phyloP scores from a whole-genome alignment of 2,888 invertebrate species.

The Ochropleura leucogaster region DNA sequence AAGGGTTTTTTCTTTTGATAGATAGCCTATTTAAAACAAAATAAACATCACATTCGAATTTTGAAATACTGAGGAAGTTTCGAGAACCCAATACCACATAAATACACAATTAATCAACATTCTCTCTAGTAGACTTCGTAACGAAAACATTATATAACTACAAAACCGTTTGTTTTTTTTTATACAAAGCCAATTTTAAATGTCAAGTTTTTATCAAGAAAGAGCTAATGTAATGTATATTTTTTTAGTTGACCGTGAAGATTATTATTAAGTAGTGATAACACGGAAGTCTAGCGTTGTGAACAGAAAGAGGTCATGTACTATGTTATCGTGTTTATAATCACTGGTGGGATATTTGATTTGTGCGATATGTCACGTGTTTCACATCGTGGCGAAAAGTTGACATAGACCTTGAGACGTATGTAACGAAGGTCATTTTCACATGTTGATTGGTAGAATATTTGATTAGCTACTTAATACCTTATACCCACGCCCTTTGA shows the following conservation, averaged over 20 bases:
- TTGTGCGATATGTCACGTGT: constrained; percentile 46
- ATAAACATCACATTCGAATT: not conserved
- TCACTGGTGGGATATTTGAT: constrained; percentile 34
- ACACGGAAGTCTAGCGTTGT: constrained; percentile 47
- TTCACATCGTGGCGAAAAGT: constrained; percentile 38
- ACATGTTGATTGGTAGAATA: not conserved
- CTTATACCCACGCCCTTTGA: not conserved
- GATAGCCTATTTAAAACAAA: constrained; percentile 17
- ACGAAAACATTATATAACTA: constrained; percentile 18
- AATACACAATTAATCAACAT: not conserved
- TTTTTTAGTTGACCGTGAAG: constrained; percentile 53
- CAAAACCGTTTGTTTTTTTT: constrained; percentile 18
- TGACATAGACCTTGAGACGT: constrained; percentile 33
- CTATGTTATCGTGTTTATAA: constrained; percentile 54
- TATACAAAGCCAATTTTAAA: constrained; percentile 18
- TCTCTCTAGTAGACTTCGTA: not conserved
- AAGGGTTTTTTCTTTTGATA: not conserved
- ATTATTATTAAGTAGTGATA: constrained; percentile 51
- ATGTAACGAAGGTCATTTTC: constrained; percentile 4
- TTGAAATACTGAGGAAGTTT: not conserved
- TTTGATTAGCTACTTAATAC: not conserved
- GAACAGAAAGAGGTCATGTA: constrained; percentile 42
- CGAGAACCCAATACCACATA: not conserved
- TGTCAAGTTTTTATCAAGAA: constrained; percentile 35
- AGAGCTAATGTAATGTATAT: constrained; percentile 19